A percentile compares a stretch with the other conserved stretches of the same genome.
phyloP scores from a whole-genome alignment of 2,113 vertebrate genomes.

The Gorsachius goisagi region DNA sequence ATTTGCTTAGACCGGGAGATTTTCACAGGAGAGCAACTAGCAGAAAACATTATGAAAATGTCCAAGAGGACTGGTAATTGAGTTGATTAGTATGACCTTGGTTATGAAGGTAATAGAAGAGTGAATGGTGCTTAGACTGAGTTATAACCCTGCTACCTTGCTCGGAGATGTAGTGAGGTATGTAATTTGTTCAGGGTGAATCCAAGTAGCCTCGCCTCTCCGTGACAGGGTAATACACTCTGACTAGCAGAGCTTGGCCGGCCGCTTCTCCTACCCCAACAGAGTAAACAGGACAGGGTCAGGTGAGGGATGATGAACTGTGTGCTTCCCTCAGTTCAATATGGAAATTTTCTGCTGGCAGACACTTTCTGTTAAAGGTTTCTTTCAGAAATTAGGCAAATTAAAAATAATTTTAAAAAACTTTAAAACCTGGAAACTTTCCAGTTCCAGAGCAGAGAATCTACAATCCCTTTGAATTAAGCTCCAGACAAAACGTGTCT shows the following conservation, averaged over 20 bases:
- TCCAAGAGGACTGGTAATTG: conserved; percentile 94
- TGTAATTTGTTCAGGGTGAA: conserved; percentile 83
- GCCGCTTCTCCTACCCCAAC: conserved; percentile 33
- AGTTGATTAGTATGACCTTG: conserved; percentile 99
- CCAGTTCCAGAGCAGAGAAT: neutral
- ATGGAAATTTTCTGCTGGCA: conserved; percentile 12
- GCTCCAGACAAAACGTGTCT: neutral
- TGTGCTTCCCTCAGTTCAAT: neutral
- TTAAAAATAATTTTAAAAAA: neutral
- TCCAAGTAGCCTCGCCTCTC: conserved; percentile 66
- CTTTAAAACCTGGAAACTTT: neutral
- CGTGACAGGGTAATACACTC: conserved; percentile 79
- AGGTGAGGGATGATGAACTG: conserved; percentile 47
- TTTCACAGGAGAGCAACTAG: conserved; percentile 99
- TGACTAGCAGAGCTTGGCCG: conserved; percentile 78
- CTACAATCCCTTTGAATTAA: neutral
- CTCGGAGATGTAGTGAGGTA: conserved; percentile 66
- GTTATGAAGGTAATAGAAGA: conserved; percentile 89
- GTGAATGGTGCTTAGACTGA: conserved; percentile 84
- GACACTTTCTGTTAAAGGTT: neutral
- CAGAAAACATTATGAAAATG: conserved; percentile 99
- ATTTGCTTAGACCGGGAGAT: conserved; percentile 97
- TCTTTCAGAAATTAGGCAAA: neutral
- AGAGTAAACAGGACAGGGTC: conserved; percentile 67
- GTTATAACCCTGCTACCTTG: conserved; percentile 78